Percentiles rank a stretch among this genome's conserved stretches.
These are phyloP conservation scores for Calameuta idolon DNA, from an alignment of 2,888 invertebrate species.

Conservation along the genomic window DNA sequence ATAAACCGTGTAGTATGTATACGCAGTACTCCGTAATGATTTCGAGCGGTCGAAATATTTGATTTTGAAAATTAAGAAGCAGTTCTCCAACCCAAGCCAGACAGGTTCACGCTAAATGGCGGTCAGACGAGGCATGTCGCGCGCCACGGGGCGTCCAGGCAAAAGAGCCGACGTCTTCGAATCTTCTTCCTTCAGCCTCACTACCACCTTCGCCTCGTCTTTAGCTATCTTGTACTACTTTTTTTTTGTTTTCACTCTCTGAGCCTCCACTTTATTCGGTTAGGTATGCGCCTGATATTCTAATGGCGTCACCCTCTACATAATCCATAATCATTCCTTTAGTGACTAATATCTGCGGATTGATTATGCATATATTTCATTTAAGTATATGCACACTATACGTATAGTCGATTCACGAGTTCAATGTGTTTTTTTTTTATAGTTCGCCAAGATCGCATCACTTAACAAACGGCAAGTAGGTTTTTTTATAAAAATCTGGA, in stretches of 20 bases:
- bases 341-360: not conserved
- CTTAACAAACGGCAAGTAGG: no score
- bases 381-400: not conserved
- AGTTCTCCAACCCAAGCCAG: constrained; percentile 39
- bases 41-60: constrained; percentile 34
- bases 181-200: constrained; percentile 20
- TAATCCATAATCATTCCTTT: constrained; percentile 20
- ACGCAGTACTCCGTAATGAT: not conserved
- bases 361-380: not conserved
- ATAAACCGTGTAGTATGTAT: not conserved
- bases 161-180: constrained; percentile 59
- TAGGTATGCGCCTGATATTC: constrained; percentile 47
- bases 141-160: constrained; percentile 59
- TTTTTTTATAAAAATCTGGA: no score
- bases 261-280: constrained; percentile 27
- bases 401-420: no score
- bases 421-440: no score
- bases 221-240: constrained; percentile 14
- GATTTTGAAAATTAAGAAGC: constrained; percentile 54
- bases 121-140: constrained; percentile 63
- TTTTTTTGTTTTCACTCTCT: constrained; percentile 16
- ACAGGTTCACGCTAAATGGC: constrained; percentile 65
- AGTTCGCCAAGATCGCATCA: no score
- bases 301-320: constrained; percentile 54
- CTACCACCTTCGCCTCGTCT: not conserved